phyloP scores from a whole-genome alignment of 2,113 vertebrate genomes.

The Dendrocopos noguchii region DNA sequence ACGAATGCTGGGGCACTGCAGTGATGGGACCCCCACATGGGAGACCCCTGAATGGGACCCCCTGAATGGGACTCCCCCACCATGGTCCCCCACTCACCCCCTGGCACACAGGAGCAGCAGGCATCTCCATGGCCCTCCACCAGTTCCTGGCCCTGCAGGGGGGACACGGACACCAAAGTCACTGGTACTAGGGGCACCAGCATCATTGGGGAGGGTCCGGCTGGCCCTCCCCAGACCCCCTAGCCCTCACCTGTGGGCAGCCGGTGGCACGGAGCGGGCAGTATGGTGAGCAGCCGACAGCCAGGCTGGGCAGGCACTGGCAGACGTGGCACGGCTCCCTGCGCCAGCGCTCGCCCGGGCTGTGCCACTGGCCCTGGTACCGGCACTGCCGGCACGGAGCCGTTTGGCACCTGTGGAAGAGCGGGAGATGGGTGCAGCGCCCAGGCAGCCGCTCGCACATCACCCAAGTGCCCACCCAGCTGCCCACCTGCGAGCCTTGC shows the following conservation, averaged over 20 bases:
- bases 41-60: too few relatives aligned
- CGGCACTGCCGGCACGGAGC: conserved; percentile 81
- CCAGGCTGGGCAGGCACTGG: conserved; percentile 80
- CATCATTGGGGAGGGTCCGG: background rate
- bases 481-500: conserved; percentile 87
- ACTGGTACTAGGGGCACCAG: background rate
- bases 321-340: conserved; percentile 81
- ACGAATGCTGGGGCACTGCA: too few relatives aligned
- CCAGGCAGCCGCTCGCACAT: too few relatives aligned
- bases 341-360: conserved; percentile 83
- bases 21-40: too few relatives aligned
- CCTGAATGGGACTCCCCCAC: background rate
- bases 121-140: conserved; percentile 73
- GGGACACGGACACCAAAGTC: background rate
- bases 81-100: conserved; percentile 35
- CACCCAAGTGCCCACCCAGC: background rate
- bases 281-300: conserved; percentile 78
- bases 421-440: too few relatives aligned
- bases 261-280: conserved; percentile 74
- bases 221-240: too few relatives aligned
- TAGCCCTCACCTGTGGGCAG: conserved; percentile 83
- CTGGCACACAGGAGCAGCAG: conserved; percentile 82
- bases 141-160: conserved; percentile 77
- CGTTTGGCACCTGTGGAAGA: conserved; percentile 82
- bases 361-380: conserved; percentile 70